Percentiles rank a stretch among this genome's conserved stretches.
Evolutionary conservation across 2,113 vertebrate species (phyloP).

Genomic region (Platysteira castanea): DNA sequence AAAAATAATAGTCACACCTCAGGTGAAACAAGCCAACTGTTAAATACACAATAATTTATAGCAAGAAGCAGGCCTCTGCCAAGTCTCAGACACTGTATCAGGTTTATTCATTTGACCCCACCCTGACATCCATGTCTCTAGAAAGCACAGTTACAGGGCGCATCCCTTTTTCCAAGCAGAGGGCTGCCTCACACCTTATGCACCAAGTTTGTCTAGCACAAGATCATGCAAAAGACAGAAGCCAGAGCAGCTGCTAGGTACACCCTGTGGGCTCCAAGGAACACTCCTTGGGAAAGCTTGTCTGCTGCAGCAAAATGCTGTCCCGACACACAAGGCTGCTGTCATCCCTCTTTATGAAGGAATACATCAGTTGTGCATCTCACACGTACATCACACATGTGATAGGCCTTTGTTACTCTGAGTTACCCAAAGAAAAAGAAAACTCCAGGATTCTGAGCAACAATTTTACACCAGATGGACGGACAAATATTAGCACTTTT

Average conservation of each 20-base stretch:
- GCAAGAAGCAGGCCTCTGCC: not conserved
- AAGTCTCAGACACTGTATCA: not conserved
- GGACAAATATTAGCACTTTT: not conserved
- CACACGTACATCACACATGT: not conserved
- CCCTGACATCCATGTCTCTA: not conserved
- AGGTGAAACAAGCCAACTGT: not conserved
- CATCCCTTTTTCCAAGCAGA: not conserved
- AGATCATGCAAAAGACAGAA: not conserved
- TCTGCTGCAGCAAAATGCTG: not conserved
- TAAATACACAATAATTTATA: not conserved
- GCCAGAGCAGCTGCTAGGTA: not conserved
- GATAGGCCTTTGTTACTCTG: not conserved
- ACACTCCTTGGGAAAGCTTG: not conserved
- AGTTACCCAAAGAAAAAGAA: not conserved
- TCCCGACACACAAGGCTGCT: not conserved
- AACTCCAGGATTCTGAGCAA: not conserved
- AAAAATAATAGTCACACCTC: not conserved
- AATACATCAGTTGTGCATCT: not conserved
- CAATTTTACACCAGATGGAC: not conserved
- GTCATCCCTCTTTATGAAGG: not conserved
- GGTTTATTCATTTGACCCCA: not conserved
- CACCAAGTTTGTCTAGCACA: not conserved
- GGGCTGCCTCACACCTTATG: not conserved
- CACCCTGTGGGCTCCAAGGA: not conserved
- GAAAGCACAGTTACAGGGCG: not conserved